Evolutionary conservation across 1,140 invertebrate genomes (phyloP).

Genomic region (Trialeurodes vaporariorum): DNA sequence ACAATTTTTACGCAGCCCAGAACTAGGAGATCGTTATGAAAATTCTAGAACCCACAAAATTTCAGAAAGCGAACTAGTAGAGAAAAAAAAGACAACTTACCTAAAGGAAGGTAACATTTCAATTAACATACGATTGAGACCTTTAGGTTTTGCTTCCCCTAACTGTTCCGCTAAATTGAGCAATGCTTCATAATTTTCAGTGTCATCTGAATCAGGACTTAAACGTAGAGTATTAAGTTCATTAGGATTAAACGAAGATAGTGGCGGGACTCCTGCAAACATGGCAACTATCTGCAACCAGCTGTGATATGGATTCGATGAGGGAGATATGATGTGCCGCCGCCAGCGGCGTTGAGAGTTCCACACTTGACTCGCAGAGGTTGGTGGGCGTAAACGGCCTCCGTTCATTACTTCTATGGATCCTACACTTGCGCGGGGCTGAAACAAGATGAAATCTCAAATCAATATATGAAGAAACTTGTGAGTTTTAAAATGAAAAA

Average conservation of each 20-base stretch:
- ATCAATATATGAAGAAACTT: too few species aligned
- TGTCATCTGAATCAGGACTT: constrained; percentile 29
- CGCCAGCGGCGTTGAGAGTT: not conserved
- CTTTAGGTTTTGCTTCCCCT: constrained; percentile 84
- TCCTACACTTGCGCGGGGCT: not conserved
- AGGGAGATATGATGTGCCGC: not conserved
- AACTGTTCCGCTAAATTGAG: constrained; percentile 74
- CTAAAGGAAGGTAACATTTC: constrained; percentile 85
- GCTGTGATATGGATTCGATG: not conserved
- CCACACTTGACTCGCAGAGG: not conserved
- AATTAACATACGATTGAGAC: constrained; percentile 73
- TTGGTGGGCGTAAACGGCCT: not conserved
- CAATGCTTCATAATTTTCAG: constrained; percentile 82
- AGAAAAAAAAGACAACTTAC: constrained; percentile 26
- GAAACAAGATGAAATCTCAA: too few species aligned
- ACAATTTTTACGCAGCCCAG: too few species aligned
- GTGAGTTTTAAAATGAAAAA: too few species aligned
- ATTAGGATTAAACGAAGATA: not conserved
- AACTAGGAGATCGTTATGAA: too few species aligned
- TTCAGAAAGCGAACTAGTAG: constrained; percentile 45
- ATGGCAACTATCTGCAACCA: not conserved
- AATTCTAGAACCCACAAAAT: too few species aligned
- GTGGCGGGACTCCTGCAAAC: not conserved
- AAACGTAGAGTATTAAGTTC: not conserved
- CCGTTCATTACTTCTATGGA: not conserved